Conservation (phyloP, 2,888 invertebrate genomes). For the Apoda limacodes region DNA sequence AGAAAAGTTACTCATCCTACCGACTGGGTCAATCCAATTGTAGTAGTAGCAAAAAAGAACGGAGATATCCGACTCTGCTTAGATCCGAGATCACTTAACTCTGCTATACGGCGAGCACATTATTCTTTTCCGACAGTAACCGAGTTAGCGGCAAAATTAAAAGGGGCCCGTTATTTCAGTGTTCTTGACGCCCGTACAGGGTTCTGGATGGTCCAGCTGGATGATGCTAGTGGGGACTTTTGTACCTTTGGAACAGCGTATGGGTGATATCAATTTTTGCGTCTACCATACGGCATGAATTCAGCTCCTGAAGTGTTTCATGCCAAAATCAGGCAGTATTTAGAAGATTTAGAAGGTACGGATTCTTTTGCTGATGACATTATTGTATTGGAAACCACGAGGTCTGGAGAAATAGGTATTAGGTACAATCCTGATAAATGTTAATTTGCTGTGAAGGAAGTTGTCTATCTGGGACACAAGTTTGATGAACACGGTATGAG, state of each 20-base stretch:
- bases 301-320: constrained; percentile 22
- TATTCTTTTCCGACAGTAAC: constrained; percentile 15
- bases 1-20: constrained; percentile 14
- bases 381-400: no score
- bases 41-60: constrained; percentile 11
- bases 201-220: constrained; percentile 11
- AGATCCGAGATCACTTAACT: constrained; percentile 17
- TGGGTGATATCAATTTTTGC: no score
- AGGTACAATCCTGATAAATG: no score
- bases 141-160: constrained; percentile 9
- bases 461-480: constrained; percentile 19
- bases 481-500: constrained; percentile 17
- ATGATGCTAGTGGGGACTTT: constrained; percentile 11
- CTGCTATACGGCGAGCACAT: constrained; percentile 16
- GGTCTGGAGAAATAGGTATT: no score
- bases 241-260: no score
- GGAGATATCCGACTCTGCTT: constrained; percentile 13
- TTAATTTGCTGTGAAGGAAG: constrained; percentile 8
- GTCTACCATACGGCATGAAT: constrained; percentile 20
- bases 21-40: constrained; percentile 13
- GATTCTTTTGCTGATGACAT: no score
- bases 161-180: constrained; percentile 13
- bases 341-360: no score
- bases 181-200: constrained; percentile 17
- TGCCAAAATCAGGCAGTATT: no score